These are phyloP conservation scores for Gymnocypris eckloni DNA, from an alignment of 2,797 vertebrate genomes.

Conservation along the genomic window DNA sequence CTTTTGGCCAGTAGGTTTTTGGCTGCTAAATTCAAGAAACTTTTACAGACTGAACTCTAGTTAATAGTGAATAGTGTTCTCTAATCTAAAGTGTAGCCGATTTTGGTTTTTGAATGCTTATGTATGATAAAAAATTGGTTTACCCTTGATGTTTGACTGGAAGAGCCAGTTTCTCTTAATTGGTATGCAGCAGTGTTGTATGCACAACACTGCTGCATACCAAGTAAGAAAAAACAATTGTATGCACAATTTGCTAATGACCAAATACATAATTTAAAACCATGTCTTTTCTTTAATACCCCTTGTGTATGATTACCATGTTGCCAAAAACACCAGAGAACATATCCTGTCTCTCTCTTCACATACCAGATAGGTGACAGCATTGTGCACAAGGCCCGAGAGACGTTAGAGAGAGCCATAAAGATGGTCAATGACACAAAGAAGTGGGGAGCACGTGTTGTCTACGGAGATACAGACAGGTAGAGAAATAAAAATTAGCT, in stretches of 20 bases:
- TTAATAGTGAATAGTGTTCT: background rate
- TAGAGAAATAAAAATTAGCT: conserved; percentile 57
- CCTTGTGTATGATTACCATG: background rate
- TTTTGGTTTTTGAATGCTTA: background rate
- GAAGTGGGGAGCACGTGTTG: conserved; percentile 95
- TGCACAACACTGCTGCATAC: background rate
- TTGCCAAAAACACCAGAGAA: background rate
- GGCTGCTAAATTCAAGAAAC: background rate
- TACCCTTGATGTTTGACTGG: background rate
- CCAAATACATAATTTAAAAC: background rate
- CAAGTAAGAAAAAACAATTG: background rate
- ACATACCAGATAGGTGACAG: conserved; percentile 90
- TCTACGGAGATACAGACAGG: conserved; percentile 98
- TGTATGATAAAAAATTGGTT: background rate
- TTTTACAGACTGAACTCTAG: background rate
- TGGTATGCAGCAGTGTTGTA: background rate
- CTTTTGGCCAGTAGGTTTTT: background rate
- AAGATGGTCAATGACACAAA: conserved; percentile 95
- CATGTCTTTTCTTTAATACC: background rate
- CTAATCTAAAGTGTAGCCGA: background rate
- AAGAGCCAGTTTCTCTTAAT: background rate
- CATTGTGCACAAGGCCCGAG: conserved; percentile 97
- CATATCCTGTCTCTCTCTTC: background rate
- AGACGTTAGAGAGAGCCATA: conserved; percentile 96
- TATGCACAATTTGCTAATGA: background rate